Base-by-base conservation (phyloP, 2,113 vertebrate species). In the Corythornis madagascariensis region DNA sequence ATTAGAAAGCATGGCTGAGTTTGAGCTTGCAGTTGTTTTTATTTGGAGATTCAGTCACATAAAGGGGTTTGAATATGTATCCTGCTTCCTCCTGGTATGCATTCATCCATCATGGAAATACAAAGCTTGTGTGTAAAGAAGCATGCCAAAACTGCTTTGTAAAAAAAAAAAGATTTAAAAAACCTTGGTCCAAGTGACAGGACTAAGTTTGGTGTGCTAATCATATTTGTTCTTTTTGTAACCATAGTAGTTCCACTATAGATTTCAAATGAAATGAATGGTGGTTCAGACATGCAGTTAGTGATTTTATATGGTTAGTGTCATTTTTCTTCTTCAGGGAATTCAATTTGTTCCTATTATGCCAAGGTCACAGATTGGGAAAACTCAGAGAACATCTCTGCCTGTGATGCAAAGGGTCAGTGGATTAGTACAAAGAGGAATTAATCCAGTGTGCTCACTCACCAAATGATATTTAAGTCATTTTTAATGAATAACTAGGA, bases 321-420 rank as follows among this genome's bases (percentile, higher is more conserved):
- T 97, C 77, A 96, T 97, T 97, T 97, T 97, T 97, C 96, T 97
- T 96, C 92, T 96, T 96, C 86, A 95, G 88, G 96, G 96, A 97
- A 97, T 97, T 98, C 96, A 96, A 91, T 98, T 97, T 98, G 94
- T 97, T 96, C 93, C 90, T 95, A 94, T 97, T 97, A 97, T 86
- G 86, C 83, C 96, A 96, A 96, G 95, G 97, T 97, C 97, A 96
- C 35, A 80, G 91, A 96, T 29, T 97, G 95, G 95, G 74, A 95
- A 96, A 97, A 96, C 95, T 92, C 77, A 90, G 87, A 89, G 94
- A 96, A 96, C 90, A 86, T 94, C 91, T 95, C 89, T 96, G 95
- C 92, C 94, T 98, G 97, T 98, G 97, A 97, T 97, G 97, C 93
- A 90, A 97, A 96, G 96, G 96, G 97, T 98, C 97, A 98, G 33